Percentiles rank a stretch among this genome's conserved stretches.
These are phyloP conservation scores for Notothenia rossii DNA, from an alignment of 2,113 vertebrate species.

Conservation along the genomic window DNA sequence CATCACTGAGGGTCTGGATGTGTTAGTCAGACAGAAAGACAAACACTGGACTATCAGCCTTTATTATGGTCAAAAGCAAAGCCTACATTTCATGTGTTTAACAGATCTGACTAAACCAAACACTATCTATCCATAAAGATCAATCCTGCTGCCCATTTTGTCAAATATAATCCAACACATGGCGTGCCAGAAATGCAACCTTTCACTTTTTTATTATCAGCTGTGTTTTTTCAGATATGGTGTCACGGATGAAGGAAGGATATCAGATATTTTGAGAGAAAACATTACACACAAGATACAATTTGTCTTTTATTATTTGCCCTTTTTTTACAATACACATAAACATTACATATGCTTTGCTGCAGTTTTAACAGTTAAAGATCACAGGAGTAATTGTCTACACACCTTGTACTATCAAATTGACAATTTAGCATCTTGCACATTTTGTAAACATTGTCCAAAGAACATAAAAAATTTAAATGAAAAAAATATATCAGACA, in stretches of 20 bases:
- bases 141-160: background rate
- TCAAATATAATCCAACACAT: constrained; percentile 3
- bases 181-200: background rate
- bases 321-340: constrained; percentile 30
- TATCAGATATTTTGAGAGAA: constrained; percentile 27
- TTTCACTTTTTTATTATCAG: background rate
- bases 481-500: background rate
- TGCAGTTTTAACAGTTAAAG: constrained; percentile 27
- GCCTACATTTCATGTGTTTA: background rate
- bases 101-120: background rate
- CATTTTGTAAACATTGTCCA: constrained; percentile 60
- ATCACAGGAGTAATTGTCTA: constrained; percentile 17
- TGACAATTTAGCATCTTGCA: constrained; percentile 34
- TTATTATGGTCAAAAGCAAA: background rate
- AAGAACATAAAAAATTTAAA: background rate
- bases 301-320: constrained; percentile 30
- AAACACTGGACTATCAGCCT: background rate
- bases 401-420: constrained; percentile 21
- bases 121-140: background rate
- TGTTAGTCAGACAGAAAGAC: background rate
- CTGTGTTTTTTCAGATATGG: constrained; percentile 29
- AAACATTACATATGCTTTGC: constrained; percentile 12
- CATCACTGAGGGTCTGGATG: background rate
- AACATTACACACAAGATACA: constrained; percentile 5
- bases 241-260: background rate